A percentile compares a stretch with the other conserved stretches of the same genome.
These are phyloP conservation scores for Corythornis leucogaster DNA, from an alignment of 2,797 vertebrate species.

Conservation along the genomic window DNA sequence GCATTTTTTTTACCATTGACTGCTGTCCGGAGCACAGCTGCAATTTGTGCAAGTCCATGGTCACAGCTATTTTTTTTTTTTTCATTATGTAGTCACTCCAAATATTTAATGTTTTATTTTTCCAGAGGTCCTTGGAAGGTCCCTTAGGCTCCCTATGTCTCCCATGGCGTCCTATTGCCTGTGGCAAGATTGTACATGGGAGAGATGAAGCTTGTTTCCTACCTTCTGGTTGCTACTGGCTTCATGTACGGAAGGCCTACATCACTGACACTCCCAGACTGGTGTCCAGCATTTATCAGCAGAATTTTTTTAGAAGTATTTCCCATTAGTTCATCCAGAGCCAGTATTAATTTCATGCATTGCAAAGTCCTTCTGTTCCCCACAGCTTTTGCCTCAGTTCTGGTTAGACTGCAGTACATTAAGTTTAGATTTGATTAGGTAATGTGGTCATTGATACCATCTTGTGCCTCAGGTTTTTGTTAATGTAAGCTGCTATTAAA, in stretches of 20 bases:
- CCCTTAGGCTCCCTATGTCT: neutral
- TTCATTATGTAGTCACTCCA: neutral
- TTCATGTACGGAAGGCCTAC: rapidly evolving
- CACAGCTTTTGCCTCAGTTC: neutral
- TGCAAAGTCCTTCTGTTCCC: neutral
- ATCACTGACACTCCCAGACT: neutral
- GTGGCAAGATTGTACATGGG: neutral
- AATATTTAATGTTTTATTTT: neutral
- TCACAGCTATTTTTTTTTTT: neutral
- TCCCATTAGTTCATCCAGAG: neutral
- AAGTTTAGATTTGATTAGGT: neutral
- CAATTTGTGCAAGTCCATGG: neutral
- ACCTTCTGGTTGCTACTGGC: neutral
- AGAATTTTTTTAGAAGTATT: neutral
- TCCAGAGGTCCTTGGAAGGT: neutral
- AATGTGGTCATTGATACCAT: rapidly evolving
- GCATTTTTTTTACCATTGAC: neutral
- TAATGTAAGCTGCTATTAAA: neutral
- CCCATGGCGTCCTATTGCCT: neutral
- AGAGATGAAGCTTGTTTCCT: neutral
- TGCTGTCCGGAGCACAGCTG: neutral
- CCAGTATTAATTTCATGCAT: neutral
- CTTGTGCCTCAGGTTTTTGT: neutral
- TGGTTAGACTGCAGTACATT: neutral
- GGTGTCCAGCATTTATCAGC: neutral